Evolutionary conservation across 2,113 vertebrate species (phyloP).

Genomic region (Eulemur rufifrons): DNA sequence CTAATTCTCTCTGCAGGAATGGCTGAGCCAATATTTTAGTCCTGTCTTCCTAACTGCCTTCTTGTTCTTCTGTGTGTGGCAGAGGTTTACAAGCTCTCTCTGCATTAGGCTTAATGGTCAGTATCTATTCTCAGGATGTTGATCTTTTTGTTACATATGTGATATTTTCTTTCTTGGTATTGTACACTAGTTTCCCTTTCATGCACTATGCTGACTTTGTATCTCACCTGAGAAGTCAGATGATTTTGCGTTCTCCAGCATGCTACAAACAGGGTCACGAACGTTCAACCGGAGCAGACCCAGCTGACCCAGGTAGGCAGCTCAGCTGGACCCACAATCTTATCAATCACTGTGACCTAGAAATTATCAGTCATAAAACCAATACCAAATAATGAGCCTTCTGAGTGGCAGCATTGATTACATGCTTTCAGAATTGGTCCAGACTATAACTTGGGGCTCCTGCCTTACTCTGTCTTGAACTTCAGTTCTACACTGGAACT

Average conservation of each 20-base stretch:
- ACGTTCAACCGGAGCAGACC: background rate
- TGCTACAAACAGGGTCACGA: background rate
- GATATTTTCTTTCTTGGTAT: background rate
- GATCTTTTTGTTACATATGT: background rate
- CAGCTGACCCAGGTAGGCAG: background rate
- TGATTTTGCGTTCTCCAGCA: background rate
- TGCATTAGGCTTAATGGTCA: background rate
- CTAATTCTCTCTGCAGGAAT: conserved; percentile 4
- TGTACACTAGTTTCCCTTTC: background rate
- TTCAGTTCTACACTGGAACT: background rate
- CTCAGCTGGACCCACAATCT: background rate
- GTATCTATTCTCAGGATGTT: background rate
- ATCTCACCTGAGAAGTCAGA: background rate
- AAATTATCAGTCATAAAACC: background rate
- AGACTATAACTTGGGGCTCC: background rate
- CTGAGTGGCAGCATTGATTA: background rate
- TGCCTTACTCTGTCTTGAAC: background rate
- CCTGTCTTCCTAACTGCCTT: background rate
- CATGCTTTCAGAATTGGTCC: background rate
- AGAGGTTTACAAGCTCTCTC: background rate
- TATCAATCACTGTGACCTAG: background rate
- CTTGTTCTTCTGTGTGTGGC: background rate
- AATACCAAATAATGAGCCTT: background rate
- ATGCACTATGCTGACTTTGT: background rate
- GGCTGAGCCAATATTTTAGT: background rate